phyloP scores from a whole-genome alignment of 2,888 invertebrate genomes.

The Dastarcus helophoroides region DNA sequence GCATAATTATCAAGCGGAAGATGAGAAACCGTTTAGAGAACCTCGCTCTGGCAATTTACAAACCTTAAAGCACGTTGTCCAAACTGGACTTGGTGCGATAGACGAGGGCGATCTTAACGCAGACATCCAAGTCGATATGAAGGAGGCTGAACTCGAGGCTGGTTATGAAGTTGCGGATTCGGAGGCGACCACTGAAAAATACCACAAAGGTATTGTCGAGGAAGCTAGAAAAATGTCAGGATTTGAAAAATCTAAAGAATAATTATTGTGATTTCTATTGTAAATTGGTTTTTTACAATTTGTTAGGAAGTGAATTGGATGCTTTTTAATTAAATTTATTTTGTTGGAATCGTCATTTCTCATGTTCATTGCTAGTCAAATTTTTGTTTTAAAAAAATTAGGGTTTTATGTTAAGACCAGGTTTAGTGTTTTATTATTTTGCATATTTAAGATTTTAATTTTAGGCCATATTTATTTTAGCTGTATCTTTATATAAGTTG shows the following conservation, averaged over 20 bases:
- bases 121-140: constrained; percentile 14
- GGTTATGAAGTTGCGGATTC: constrained; percentile 47
- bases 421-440: no score
- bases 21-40: constrained; percentile 28
- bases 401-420: no score
- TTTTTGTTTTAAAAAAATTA: no score
- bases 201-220: constrained; percentile 50
- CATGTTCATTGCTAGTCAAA: no score
- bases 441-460: no score
- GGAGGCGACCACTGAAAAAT: constrained; percentile 43
- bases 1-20: constrained; percentile 32
- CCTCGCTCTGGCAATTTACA: constrained; percentile 29
- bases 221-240: constrained; percentile 33
- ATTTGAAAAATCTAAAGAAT: no score
- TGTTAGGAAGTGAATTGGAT: no score
- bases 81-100: constrained; percentile 34
- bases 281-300: no score
- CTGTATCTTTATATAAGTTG: no score
- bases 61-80: constrained; percentile 33
- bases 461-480: no score
- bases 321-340: no score
- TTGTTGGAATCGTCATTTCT: no score
- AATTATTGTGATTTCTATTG: constrained; percentile 11
- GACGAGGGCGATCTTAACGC: constrained; percentile 23
- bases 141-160: constrained; percentile 40